Evolutionary conservation across 1,140 invertebrate genomes (phyloP), one percentile per base, ranked within the genome.

Genomic region (Halictus rubicundus): DNA sequence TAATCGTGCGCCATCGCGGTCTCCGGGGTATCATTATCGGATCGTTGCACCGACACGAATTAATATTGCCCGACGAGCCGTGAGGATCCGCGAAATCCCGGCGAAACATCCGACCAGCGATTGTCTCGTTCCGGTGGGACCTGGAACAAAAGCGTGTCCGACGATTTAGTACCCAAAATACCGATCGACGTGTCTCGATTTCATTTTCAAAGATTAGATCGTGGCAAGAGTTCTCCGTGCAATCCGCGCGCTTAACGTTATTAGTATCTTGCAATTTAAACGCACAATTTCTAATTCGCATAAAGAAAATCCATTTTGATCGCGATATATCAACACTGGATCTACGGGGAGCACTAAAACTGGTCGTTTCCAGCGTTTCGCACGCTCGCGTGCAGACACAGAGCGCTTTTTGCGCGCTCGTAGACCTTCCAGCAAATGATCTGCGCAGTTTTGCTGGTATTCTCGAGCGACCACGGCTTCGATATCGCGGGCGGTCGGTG

Each of bases 381-480:
- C 76, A 54, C 46, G 68, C 69, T 72, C 2, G 8, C 49, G 19
- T 16, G 12, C 9, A 42, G 19, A 64, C 8, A 23, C 12, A 7
- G 49, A 37, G 19, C 2, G 16, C 42, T 63, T 74, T 52, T 65
- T 23, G 42, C 42, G 10, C 9, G 10, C 57, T 23, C 46, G 78
- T 70, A 59, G 60, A 61, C 25, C 16, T 60, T 42, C 49, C 8
- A 70, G n/a, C 69, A 42, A 65, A 60, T 63, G 57, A 73, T 61
- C 46, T 3, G 12, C 12, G 8, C 46, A n/a, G 14, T 0, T 5
- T 78, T 69, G n/a, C 25, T 66, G 66, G 81, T 73, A 78, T 82
- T 46, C 76, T 39, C 65, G 83, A 74, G 46, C 77, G 69, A 77
- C 84, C 76, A 70, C 70, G 71, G 83, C 64, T 83, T 79, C 27